Base-by-base conservation (phyloP, 2,797 vertebrate species). In the Cheirogaleus major region DNA sequence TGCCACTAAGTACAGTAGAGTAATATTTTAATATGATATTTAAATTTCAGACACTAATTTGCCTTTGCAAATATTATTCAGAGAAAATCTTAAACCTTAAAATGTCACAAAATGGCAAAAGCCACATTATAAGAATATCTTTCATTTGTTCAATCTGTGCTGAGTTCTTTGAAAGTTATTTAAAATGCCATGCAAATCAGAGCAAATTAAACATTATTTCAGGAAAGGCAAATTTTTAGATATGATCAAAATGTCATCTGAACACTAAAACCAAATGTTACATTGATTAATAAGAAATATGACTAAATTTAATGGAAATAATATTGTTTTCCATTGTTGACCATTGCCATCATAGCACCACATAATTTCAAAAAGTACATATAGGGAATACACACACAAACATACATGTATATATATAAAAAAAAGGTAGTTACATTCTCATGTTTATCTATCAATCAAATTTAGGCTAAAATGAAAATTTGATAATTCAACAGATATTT, bases 71-170 rank as follows among this genome's bases (percentile, higher is more conserved):
- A 92, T 94, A 73, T 91, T 96, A 94, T 75, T 89, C 80, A 65
- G 59, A 92, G 63, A 80, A 92, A 94, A 81, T 45, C 63, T 96
- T 90, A 82, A 89, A 67, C 25, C 32, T 89, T 93, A 61, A 95
- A 97, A 97, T 97, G 96, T 85, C 86, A 94, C 85, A 82, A 88
- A 97, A 96, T 96, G 96, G 61, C 96, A 97, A 96, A 97, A 92
- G 38, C 57, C 69, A 88, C 89, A 73, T 97, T 94, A 95, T 69
- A 92, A n/a, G 81, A 93, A 69, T 78, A 95, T 76, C 86, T 95
- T 93, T 83, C 41, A 95, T 96, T 97, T 96, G 83, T 81, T 93
- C 96, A 91, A 38, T 95, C 86, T 97, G 95, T 93, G 83, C 78
- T 92, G 45, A 75, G 61, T 97, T 95, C 76, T 96, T 97, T 95